Conservation (phyloP, 92 coral and sea anemone genomes). For the Paragorgia papillata region DNA sequence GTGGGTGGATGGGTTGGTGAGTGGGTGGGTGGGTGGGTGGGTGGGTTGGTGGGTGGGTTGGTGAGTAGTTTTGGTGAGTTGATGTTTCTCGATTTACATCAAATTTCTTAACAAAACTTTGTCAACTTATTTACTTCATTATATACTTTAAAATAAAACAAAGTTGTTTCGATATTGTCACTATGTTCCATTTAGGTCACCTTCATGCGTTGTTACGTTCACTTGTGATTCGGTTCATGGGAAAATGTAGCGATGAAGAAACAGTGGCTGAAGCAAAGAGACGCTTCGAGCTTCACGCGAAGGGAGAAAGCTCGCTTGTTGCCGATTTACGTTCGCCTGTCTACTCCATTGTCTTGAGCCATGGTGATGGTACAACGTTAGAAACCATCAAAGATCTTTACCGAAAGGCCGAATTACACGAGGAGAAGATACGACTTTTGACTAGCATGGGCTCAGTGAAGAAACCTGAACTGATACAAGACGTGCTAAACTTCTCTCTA, state of each 20-base stretch:
- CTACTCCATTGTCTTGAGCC: conserved; percentile 82
- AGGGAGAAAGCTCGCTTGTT: conserved; percentile 71
- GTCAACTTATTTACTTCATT: no score
- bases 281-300: conserved; percentile 89
- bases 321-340: conserved; percentile 95
- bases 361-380: conserved; percentile 71
- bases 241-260: conserved; percentile 76
- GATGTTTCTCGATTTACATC: no score
- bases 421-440: conserved; percentile 89
- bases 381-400: conserved; percentile 82
- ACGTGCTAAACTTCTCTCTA: conserved; percentile 80
- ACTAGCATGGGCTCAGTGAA: conserved; percentile 91
- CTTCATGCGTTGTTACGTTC: conserved; percentile 88
- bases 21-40: no score
- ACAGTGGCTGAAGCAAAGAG: conserved; percentile 76
- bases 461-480: conserved; percentile 80
- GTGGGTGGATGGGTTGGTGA: background rate
- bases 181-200: conserved; percentile 68
- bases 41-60: no score
- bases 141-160: no score
- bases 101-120: no score
- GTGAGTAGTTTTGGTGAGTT: no score
- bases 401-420: conserved; percentile 89
- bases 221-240: conserved; percentile 80
- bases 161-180: no score